These are phyloP conservation scores for Vollenhovia emeryi DNA, from an alignment of 1,140 invertebrate species.

Conservation along the genomic window DNA sequence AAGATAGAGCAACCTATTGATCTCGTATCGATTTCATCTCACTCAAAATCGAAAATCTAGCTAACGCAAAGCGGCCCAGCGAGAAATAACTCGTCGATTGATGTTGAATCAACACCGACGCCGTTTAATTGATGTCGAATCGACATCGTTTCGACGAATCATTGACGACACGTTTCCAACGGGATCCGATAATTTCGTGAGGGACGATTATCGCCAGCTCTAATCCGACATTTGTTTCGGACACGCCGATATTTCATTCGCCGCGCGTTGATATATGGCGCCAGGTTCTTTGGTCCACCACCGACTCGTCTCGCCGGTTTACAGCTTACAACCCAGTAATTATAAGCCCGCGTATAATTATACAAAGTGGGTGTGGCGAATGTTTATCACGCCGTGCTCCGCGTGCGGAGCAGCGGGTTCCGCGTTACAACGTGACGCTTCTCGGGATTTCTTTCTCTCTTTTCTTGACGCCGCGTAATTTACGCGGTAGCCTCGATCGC, in stretches of 20 bases:
- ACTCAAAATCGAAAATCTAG: background rate
- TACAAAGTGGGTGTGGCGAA: conserved; percentile 69
- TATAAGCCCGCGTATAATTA: conserved; percentile 72
- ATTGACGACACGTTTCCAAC: background rate
- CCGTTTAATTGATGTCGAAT: no score
- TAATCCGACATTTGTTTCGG: conserved; percentile 55
- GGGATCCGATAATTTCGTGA: conserved; percentile 20
- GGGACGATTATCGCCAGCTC: background rate
- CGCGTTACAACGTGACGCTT: conserved; percentile 36
- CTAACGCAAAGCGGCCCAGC: background rate
- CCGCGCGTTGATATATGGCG: conserved; percentile 36
- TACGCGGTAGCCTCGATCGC: conserved; percentile 8
- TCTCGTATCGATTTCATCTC: background rate
- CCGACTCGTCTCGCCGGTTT: conserved; percentile 49
- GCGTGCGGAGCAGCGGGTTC: conserved; percentile 39
- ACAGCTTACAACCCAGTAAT: conserved; percentile 68
- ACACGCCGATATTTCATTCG: conserved; percentile 62
- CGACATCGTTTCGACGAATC: no score
- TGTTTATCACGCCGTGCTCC: conserved; percentile 65
- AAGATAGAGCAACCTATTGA: no score
- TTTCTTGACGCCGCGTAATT: conserved; percentile 34
- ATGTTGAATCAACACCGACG: no score
- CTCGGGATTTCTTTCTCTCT: conserved; percentile 40
- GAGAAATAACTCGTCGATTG: no score
- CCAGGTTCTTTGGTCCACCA: conserved; percentile 43